phyloP scores from a whole-genome alignment of 1,140 invertebrate genomes.

The Aethina tumida region DNA sequence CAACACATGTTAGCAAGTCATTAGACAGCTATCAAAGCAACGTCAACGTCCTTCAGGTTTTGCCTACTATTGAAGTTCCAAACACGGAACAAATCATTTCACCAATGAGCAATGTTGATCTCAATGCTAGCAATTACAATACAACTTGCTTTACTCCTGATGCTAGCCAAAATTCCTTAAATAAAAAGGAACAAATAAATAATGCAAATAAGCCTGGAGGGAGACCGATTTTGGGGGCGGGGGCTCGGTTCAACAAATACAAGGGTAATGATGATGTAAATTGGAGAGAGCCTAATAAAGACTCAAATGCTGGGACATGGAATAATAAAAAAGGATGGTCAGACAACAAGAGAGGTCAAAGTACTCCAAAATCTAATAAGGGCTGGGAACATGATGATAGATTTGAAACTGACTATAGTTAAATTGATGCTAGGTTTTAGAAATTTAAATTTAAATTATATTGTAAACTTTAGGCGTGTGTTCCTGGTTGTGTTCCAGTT shows the following conservation, averaged over 20 bases:
- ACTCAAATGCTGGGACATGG: too few relatives aligned
- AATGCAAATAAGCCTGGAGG: neutral
- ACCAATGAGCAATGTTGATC: neutral
- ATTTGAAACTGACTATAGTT: constrained; percentile 29
- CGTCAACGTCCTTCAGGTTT: constrained; percentile 26
- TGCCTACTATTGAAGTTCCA: constrained; percentile 11
- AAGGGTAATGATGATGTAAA: too few relatives aligned
- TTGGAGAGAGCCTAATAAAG: too few relatives aligned
- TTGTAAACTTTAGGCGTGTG: too few relatives aligned
- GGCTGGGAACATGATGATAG: constrained; percentile 30
- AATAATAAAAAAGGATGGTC: too few relatives aligned
- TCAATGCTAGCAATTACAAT: neutral
- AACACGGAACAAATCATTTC: constrained; percentile 1
- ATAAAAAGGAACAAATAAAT: constrained; percentile 5
- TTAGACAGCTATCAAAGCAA: constrained; percentile 26
- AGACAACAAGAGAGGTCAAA: constrained; percentile 4
- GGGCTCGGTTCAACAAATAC: constrained; percentile 21
- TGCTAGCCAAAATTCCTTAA: constrained; percentile 4
- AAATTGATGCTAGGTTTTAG: too few relatives aligned
- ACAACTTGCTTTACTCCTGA: constrained; percentile 11
- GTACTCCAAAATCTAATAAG: constrained; percentile 9
- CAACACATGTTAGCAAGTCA: constrained; percentile 18
- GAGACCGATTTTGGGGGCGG: constrained; percentile 25
- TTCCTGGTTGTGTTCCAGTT: too few relatives aligned
- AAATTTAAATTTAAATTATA: too few relatives aligned